Evolutionary conservation across 1,140 invertebrate genomes (phyloP).

Genomic region (Cardiocondyla obscurior): DNA sequence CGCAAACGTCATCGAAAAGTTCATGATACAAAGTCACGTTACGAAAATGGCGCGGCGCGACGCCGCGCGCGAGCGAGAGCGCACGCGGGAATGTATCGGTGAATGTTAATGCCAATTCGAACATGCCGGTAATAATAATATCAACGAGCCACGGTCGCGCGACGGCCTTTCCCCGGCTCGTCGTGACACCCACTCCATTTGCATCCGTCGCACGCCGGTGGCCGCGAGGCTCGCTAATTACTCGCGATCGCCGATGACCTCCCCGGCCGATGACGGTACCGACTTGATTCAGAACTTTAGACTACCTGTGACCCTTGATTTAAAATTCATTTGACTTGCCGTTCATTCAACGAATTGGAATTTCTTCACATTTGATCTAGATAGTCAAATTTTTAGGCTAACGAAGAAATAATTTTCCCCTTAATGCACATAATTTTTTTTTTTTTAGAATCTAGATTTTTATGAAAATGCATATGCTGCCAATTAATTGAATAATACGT

Average conservation of each 20-base stretch:
- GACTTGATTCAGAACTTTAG: neutral
- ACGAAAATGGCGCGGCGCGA: constrained; percentile 76
- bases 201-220: constrained; percentile 6
- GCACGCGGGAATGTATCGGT: constrained; percentile 59
- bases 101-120: constrained; percentile 75
- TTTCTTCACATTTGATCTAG: neutral
- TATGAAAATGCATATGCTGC: neutral
- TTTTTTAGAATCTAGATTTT: neutral
- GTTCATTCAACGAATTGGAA: neutral
- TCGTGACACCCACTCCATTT: neutral
- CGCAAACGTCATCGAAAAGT: constrained; percentile 83
- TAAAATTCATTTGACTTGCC: neutral
- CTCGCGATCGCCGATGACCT: constrained; percentile 32
- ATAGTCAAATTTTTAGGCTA: neutral
- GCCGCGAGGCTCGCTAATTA: constrained; percentile 36
- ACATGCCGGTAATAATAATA: constrained; percentile 67
- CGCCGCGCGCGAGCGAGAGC: constrained; percentile 36
- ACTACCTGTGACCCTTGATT: neutral
- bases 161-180: neutral
- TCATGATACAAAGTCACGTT: constrained; percentile 85
- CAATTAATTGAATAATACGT: neutral
- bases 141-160: constrained; percentile 33
- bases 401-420: neutral
- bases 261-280: neutral
- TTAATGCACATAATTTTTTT: neutral